These are phyloP conservation scores for Chiridota heheva DNA, from an alignment of 35 echinoderm and acorn worm genomes.

Conservation along the genomic window DNA sequence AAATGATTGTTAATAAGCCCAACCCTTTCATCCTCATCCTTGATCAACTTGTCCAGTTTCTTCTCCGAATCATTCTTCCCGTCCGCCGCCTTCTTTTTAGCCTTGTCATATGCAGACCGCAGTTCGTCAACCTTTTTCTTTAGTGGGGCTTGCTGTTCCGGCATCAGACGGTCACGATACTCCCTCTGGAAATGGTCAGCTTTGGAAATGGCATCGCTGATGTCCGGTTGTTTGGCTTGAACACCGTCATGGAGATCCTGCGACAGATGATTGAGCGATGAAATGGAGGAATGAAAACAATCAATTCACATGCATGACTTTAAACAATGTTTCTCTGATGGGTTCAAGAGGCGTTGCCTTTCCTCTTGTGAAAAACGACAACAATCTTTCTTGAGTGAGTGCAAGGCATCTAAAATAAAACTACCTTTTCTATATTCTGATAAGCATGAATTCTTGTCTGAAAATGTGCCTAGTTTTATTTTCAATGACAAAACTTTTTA, in stretches of 20 bases:
- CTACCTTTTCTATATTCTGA: no score
- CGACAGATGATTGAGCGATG: no score
- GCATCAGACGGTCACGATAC: slow-evolving; percentile 59
- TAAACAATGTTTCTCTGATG: no score
- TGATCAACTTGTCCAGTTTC: slow-evolving; percentile 55
- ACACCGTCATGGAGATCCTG: slow-evolving; percentile 56
- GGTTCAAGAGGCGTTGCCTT: no score
- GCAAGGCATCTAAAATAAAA: no score
- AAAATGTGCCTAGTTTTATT: no score
- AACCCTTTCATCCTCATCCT: slow-evolving; percentile 91
- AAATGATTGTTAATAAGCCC: slow-evolving; percentile 55
- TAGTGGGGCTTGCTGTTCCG: slow-evolving; percentile 71
- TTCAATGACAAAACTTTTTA: no score
- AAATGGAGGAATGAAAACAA: no score
- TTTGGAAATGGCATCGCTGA: slow-evolving; percentile 79
- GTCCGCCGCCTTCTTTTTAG: slow-evolving; percentile 64
- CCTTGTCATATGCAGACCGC: slow-evolving; percentile 60
- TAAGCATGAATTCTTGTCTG: no score
- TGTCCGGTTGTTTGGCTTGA: slow-evolving; percentile 66
- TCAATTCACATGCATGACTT: neutral
- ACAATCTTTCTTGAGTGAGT: no score
- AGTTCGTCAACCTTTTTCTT: slow-evolving; percentile 76
- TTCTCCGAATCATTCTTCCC: slow-evolving; percentile 58
- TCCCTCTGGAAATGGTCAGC: slow-evolving; percentile 87
- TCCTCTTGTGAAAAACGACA: no score